Evolutionary conservation across 2,888 invertebrate genomes (phyloP), one percentile per base, ranked within the genome.

Genomic region (Meteorus cinctellus): DNA sequence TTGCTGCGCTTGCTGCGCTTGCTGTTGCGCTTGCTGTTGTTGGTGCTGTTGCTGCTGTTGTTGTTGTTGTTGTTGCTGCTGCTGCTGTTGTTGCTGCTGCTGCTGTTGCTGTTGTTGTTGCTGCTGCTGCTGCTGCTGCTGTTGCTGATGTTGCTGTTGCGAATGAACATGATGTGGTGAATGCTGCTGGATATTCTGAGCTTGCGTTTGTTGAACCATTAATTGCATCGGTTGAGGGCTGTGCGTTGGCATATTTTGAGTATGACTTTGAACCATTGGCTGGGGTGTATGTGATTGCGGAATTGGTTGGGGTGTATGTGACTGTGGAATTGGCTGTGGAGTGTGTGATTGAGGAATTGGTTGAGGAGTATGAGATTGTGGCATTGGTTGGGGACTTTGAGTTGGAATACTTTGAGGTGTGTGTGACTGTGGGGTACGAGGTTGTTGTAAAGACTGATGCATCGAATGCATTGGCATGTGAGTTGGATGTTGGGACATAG

Each of bases 401-500:
- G 86, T 88, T 12, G 86, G 84, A 72, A 88, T 83, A 70, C 84
- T 86, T 70, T 88, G 88, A 1, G 87, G 85, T 1, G 87, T 85
- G 59, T 87, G 87, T 3, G 91, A 90, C 59, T 91, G 90, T 3
- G 91, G 92, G 66, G 89, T 90, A 71, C 88, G 86, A 6, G 90
- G 87, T 75, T 90, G 90, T 59, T 90, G 89, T 62, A 88, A 81
- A 10, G 90, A 90, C 76, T 90, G 89, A 74, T 90, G 90, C 85
- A 88, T 89, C 31, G 85, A 81, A 79, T 88, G 86, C 66, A 72
- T 67, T 10, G 83, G 77, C 12, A 89, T 86, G 76, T 89, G 88
- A 27, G 88, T 78, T 16, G 86, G 91, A 84, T 93, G 94, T 86
- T 94, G 94, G 77, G 94, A 92, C 91, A 95, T 93, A n/a, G 95